A percentile compares a stretch with the other conserved stretches of the same genome.
Conservation (phyloP, 2,888 invertebrate species). For the Oxycera nigricornis region DNA sequence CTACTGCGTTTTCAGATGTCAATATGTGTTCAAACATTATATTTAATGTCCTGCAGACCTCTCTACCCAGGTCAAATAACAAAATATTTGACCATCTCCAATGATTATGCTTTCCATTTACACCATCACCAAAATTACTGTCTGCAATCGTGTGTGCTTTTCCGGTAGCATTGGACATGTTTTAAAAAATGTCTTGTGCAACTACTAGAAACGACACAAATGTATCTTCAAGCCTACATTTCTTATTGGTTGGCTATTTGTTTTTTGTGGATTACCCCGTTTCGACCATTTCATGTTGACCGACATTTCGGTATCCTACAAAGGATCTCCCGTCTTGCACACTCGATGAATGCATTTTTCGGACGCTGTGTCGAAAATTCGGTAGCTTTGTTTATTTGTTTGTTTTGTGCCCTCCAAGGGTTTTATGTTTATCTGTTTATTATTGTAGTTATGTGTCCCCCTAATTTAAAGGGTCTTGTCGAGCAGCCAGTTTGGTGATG, state of each 20-base stretch:
- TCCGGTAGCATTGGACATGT: background rate
- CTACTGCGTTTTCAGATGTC: no score
- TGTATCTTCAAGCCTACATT: no score
- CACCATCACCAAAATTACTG: background rate
- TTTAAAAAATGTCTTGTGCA: background rate
- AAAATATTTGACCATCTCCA: no score
- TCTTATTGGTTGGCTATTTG: no score
- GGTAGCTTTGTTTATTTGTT: slow-evolving; percentile 31
- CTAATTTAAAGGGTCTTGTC: no score
- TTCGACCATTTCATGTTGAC: background rate
- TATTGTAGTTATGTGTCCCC: slow-evolving; percentile 25
- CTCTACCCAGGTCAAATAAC: no score
- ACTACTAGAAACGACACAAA: background rate
- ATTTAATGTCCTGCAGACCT: no score
- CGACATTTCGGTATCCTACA: background rate
- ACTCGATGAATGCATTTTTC: background rate
- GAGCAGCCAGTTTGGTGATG: background rate
- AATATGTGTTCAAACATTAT: no score
- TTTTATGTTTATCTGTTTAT: slow-evolving; percentile 36
- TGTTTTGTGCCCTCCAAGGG: no score
- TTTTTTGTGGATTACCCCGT: no score
- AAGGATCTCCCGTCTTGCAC: background rate
- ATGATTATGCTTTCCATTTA: background rate
- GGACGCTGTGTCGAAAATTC: background rate
- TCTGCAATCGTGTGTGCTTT: background rate